Conservation (phyloP, 2,888 invertebrate species). For the Metacarcinus magister region DNA sequence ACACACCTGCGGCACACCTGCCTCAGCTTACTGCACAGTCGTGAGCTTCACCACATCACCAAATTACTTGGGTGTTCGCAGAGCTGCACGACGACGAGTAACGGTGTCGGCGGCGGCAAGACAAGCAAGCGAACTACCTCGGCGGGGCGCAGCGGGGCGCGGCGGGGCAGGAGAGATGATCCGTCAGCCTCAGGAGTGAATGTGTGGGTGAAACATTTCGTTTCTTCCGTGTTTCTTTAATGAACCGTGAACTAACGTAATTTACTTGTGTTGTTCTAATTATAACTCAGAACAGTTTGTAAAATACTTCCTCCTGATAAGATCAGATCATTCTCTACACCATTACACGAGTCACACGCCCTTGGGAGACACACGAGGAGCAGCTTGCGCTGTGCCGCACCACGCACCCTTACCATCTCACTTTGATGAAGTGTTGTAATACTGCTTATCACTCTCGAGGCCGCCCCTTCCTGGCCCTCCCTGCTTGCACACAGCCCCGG, state of each 20-base stretch:
- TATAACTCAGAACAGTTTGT: background rate
- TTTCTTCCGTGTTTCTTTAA: background rate
- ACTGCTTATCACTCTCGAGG: background rate
- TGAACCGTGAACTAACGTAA: background rate
- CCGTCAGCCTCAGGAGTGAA: background rate
- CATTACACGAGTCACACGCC: constrained; percentile 12
- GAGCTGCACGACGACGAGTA: background rate
- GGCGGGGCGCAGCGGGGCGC: background rate
- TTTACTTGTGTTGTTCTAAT: background rate
- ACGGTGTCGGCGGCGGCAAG: background rate
- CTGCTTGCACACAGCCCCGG: background rate
- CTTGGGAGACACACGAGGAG: background rate
- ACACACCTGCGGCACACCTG: constrained; percentile 8
- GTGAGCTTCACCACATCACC: background rate
- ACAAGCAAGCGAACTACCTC: background rate
- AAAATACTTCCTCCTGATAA: background rate
- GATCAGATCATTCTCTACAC: background rate
- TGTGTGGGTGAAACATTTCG: background rate
- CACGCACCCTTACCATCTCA: background rate
- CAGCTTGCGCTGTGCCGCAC: background rate
- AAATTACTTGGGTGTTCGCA: background rate
- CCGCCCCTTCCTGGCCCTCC: background rate
- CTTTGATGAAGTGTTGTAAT: background rate
- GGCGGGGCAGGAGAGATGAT: background rate
- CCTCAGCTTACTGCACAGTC: background rate